These are phyloP conservation scores for Leptopilina myrica DNA, from an alignment of 2,888 invertebrate species.

Conservation along the genomic window DNA sequence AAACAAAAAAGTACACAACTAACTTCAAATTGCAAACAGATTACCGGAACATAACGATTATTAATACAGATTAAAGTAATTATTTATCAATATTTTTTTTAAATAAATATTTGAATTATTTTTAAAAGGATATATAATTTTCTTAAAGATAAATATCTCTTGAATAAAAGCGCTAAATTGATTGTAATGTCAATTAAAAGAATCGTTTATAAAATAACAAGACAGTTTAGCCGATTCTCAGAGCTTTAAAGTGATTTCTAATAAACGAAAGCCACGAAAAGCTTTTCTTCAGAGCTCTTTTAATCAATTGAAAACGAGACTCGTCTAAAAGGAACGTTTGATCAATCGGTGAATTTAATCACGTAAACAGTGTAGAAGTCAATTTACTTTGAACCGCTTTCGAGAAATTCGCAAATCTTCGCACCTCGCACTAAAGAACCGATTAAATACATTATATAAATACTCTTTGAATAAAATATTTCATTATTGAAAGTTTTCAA, in stretches of 20 bases:
- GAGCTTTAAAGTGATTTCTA: slow-evolving; percentile 20
- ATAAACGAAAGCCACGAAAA: background rate
- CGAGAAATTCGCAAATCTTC: slow-evolving; percentile 12
- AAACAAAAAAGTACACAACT: too few species aligned
- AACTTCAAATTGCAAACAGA: too few species aligned
- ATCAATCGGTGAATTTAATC: slow-evolving; percentile 38
- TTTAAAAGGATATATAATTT: too few species aligned
- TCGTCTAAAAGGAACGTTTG: slow-evolving; percentile 28
- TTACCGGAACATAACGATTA: too few species aligned
- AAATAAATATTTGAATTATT: too few species aligned
- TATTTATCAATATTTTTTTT: too few species aligned
- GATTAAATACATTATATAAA: slow-evolving; percentile 24
- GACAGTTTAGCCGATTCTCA: slow-evolving; percentile 1
- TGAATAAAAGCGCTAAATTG: background rate
- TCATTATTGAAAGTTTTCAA: too few species aligned
- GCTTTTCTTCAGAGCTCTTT: slow-evolving; percentile 1
- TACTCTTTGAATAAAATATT: background rate
- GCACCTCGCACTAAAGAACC: background rate
- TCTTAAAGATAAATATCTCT: too few species aligned
- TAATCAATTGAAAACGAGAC: slow-evolving; percentile 36
- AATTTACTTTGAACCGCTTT: slow-evolving; percentile 24
- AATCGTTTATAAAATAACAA: background rate
- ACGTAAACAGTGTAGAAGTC: slow-evolving; percentile 30
- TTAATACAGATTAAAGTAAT: too few species aligned
- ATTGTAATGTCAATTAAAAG: background rate